Conservation (phyloP, 2,113 vertebrate species). For the Dromiciops gliroides region DNA sequence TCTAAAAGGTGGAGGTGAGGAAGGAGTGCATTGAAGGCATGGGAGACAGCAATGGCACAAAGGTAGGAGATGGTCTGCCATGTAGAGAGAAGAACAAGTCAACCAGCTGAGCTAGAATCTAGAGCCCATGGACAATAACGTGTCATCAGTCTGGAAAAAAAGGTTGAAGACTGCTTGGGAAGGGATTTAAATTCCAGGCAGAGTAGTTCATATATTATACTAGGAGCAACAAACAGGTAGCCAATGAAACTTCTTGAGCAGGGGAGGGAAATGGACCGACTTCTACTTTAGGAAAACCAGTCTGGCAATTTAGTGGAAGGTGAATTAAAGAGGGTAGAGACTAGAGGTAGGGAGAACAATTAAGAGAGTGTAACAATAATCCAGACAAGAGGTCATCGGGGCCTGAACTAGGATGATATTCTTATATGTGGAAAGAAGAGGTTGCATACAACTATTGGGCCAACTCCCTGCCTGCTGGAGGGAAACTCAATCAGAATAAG, state of each 20-base stretch:
- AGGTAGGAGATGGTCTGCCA: neutral
- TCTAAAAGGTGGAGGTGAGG: neutral
- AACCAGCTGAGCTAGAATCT: neutral
- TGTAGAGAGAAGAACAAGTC: neutral
- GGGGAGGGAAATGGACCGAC: neutral
- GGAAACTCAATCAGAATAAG: neutral
- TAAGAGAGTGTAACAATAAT: neutral
- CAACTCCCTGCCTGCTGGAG: neutral
- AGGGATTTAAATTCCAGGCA: neutral
- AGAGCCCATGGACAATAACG: neutral
- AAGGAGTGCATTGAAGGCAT: neutral
- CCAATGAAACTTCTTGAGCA: neutral
- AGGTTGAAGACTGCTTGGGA: neutral
- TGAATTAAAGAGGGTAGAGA: neutral
- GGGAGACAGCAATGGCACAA: neutral
- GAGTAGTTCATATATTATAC: neutral
- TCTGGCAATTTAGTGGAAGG: neutral
- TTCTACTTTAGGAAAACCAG: neutral
- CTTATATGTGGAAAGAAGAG: neutral
- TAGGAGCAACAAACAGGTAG: neutral
- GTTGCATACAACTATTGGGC: neutral
- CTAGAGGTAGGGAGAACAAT: neutral
- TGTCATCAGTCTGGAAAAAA: neutral
- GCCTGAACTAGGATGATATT: neutral
- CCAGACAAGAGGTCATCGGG: neutral